A percentile compares a stretch with the other conserved stretches of the same genome.
phyloP scores from a whole-genome alignment of 2,888 invertebrate genomes.

The Candidula unifasciata region DNA sequence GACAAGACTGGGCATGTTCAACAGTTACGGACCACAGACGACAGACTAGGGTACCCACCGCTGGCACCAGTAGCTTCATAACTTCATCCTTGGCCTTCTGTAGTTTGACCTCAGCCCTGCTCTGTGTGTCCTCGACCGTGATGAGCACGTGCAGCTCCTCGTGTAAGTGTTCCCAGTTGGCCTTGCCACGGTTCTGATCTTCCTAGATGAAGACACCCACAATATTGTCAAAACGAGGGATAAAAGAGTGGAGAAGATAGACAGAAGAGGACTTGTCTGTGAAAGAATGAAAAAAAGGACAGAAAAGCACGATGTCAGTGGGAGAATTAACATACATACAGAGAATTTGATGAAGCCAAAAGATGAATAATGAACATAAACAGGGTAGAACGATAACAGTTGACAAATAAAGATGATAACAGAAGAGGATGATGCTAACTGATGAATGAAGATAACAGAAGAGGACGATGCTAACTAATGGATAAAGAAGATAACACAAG shows the following conservation, averaged over 20 bases:
- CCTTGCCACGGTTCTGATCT: slow-evolving; percentile 98
- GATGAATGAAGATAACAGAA: too few relatives aligned
- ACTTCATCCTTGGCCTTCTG: slow-evolving; percentile 98
- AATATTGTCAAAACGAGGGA: not conserved
- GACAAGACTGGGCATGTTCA: too few relatives aligned
- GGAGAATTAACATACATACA: too few relatives aligned
- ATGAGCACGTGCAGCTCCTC: slow-evolving; percentile 99
- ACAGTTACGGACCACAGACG: too few relatives aligned
- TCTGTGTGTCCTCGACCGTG: slow-evolving; percentile 98
- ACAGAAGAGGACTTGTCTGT: not conserved
- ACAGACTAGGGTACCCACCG: slow-evolving; percentile 81
- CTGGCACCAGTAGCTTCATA: slow-evolving; percentile 96
- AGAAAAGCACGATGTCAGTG: not conserved
- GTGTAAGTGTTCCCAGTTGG: slow-evolving; percentile 99
- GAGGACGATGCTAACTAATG: too few relatives aligned
- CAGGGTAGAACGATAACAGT: too few relatives aligned
- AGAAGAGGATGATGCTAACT: too few relatives aligned
- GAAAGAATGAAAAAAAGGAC: not conserved
- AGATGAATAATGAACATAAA: too few relatives aligned
- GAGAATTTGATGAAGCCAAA: too few relatives aligned
- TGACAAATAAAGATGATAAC: too few relatives aligned
- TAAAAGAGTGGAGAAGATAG: not conserved
- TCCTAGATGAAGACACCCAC: slow-evolving; percentile 83
- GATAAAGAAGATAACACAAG: too few relatives aligned
- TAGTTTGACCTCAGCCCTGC: slow-evolving; percentile 95